A percentile compares a stretch with the other conserved stretches of the same genome.
These are phyloP conservation scores for Catharus ustulatus DNA, from an alignment of 2,797 vertebrate species.

Conservation along the genomic window DNA sequence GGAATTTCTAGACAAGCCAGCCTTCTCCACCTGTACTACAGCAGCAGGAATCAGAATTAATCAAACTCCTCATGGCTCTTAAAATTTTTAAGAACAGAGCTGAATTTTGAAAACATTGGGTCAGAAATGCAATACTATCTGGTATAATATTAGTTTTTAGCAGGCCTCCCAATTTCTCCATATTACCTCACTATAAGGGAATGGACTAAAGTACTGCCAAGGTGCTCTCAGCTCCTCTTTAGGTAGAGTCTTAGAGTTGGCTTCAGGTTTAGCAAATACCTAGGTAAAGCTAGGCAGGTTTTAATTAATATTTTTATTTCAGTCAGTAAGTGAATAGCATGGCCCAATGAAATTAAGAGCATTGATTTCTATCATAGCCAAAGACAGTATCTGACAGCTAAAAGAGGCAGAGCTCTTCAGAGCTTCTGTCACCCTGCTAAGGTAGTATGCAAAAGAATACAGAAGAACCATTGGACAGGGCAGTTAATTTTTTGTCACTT, in stretches of 20 bases:
- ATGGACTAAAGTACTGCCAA: not conserved
- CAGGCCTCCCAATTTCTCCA: not conserved
- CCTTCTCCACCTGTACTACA: not conserved
- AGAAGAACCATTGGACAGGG: not conserved
- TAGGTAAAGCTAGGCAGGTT: not conserved
- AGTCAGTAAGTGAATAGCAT: not conserved
- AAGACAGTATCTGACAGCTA: not conserved
- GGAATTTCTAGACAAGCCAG: not conserved
- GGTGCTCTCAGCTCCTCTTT: not conserved
- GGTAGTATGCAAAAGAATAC: not conserved
- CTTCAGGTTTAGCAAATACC: not conserved
- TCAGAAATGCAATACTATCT: not conserved
- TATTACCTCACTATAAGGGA: not conserved
- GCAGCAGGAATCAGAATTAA: not conserved
- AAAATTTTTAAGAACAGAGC: not conserved
- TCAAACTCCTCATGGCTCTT: not conserved
- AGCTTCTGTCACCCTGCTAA: not conserved
- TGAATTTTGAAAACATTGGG: not conserved
- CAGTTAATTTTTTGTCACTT: not conserved
- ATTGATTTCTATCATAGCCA: not conserved
- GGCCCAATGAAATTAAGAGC: not conserved
- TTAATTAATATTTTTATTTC: not conserved
- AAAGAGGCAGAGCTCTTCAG: not conserved
- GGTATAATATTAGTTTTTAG: not conserved
- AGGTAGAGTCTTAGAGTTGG: not conserved